Evolutionary conservation across 2,888 invertebrate species (phyloP), one percentile per base, ranked within the genome.

Genomic region (Agonopterix subpropinquella): DNA sequence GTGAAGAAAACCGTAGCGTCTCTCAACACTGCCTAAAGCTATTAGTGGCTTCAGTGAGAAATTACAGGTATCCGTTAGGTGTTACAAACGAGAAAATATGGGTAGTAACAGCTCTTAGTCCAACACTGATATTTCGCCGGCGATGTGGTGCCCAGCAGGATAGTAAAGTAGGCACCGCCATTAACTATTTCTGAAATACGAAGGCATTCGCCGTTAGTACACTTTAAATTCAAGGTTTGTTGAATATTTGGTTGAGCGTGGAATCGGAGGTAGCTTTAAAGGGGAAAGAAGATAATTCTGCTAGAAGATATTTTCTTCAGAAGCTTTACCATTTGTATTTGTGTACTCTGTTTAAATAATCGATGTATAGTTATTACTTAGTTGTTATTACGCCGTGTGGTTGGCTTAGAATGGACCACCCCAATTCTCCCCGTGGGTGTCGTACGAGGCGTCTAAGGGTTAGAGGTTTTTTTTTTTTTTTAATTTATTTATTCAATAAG

Each of bases 21-120:
- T 39, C n/a, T 5, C 9, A 39, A 39, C 39, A n/a, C 15, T 11
- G n/a, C n/a, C 36, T 37, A 36, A 10, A 41, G 15, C 37, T 41
- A 13, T 41, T 41, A 39, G n/a, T 11, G 18, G 8, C 42, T 49
- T 48, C 49, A 46, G 57, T 59, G 65, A 62, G 58, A 62, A 68
- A 70, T 68, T 58, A 59, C 58, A 58, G 64, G 62, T 64, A 64
- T 64, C 59, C 53, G 61, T 62, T 60, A 66, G 53, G 55, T 49
- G 54, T 54, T 52, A 56, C 59, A 58, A 70, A 70, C 63, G 49
- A 70, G 64, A 54, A 74, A 63, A 54, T 64, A 67, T 57, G 57
- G 52, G 55, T 47, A 49, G 49, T 51, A 47, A 50, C 48, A 53
- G 51, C 57, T 50, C 48, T 55, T 52, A 36, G 42, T 8, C 41